These are phyloP conservation scores for Eumaeus atala DNA, from an alignment of 1,140 invertebrate genomes.

Conservation along the genomic window DNA sequence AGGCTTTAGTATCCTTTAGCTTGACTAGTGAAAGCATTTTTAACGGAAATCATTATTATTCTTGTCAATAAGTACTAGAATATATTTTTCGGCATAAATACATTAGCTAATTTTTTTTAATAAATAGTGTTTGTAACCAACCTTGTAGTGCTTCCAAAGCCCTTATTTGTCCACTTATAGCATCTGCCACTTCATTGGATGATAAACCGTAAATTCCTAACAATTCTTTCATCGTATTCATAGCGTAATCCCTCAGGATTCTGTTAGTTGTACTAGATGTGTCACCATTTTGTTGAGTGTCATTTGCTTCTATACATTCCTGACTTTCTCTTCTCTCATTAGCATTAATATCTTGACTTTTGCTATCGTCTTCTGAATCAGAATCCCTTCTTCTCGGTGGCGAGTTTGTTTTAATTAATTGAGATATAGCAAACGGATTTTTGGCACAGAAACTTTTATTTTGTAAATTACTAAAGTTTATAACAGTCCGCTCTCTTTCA, in stretches of 20 bases:
- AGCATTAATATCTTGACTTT: conserved; percentile 60
- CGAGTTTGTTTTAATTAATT: conserved; percentile 72
- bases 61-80: too few species aligned
- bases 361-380: conserved; percentile 63
- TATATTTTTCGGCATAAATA: not conserved
- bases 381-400: conserved; percentile 71
- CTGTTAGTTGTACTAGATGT: conserved; percentile 58
- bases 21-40: too few species aligned
- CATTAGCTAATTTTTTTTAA: not conserved
- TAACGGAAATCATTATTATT: too few species aligned
- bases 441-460: conserved; percentile 74
- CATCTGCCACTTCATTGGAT: conserved; percentile 76
- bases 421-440: conserved; percentile 74
- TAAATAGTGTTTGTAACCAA: conserved; percentile 26
- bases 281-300: conserved; percentile 63
- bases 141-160: conserved; percentile 72
- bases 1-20: too few species aligned
- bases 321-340: conserved; percentile 58
- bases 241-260: conserved; percentile 80
- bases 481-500: conserved; percentile 54
- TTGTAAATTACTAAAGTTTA: conserved; percentile 69
- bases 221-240: conserved; percentile 84
- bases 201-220: conserved; percentile 82
- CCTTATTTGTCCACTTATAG: conserved; percentile 74
- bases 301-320: conserved; percentile 38